These are phyloP conservation scores for Streptopelia turtur DNA, from an alignment of 2,797 vertebrate species.

Conservation along the genomic window DNA sequence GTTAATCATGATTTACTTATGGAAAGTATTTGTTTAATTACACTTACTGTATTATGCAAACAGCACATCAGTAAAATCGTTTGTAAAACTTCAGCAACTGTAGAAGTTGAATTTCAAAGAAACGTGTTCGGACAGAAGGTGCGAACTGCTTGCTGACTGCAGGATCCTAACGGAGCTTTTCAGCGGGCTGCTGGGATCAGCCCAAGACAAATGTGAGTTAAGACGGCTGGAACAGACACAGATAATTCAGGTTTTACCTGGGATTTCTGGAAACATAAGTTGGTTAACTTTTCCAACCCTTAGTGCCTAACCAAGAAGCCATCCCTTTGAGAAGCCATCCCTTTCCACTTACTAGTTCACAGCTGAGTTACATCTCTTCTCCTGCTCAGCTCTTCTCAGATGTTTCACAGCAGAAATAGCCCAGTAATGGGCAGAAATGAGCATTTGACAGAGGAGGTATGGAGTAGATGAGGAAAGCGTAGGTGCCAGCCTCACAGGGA, in stretches of 20 bases:
- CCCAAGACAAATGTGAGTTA: not conserved
- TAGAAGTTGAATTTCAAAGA: not conserved
- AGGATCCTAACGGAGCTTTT: not conserved
- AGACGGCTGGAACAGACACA: not conserved
- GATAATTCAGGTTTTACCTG: not conserved
- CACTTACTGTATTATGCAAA: not conserved
- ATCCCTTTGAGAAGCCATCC: not conserved
- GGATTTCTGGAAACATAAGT: not conserved
- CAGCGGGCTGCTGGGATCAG: not conserved
- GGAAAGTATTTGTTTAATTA: not conserved
- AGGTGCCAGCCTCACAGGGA: not conserved
- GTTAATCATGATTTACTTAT: not conserved
- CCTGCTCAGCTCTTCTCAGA: not conserved
- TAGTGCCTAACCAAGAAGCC: not conserved
- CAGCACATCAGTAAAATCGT: not conserved
- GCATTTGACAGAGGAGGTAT: not conserved
- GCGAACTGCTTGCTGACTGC: not conserved
- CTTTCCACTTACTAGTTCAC: not conserved
- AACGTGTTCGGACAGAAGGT: not conserved
- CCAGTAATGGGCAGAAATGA: not conserved
- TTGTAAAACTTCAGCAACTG: not conserved
- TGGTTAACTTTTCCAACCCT: not conserved
- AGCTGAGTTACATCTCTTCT: not conserved
- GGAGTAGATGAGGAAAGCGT: not conserved
- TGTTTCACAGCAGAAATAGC: not conserved